phyloP scores from a whole-genome alignment of 2,797 vertebrate genomes.

The Sardinella longiceps region DNA sequence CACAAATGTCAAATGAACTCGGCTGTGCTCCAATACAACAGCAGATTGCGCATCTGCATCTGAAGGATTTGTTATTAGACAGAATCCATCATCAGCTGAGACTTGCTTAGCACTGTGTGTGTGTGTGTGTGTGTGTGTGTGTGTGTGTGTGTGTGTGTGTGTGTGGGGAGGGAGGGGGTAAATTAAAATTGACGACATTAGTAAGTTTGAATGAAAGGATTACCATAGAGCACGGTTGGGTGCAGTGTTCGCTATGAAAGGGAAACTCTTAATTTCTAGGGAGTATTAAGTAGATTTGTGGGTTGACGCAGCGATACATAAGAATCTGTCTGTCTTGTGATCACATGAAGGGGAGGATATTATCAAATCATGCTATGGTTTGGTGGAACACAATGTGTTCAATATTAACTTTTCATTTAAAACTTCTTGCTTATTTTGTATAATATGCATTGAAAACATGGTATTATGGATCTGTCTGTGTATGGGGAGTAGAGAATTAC shows the following conservation, averaged over 20 bases:
- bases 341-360: not conserved
- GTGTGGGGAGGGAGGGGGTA: no score
- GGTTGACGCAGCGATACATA: not conserved
- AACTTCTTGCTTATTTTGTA: not conserved
- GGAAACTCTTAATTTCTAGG: not conserved
- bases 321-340: not conserved
- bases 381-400: not conserved
- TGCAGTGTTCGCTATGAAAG: not conserved
- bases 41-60: constrained; percentile 3
- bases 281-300: not conserved
- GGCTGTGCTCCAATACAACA: not conserved
- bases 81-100: constrained; percentile 12
- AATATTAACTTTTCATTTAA: not conserved
- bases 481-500: not conserved
- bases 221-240: not conserved
- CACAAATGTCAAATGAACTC: constrained; percentile 4
- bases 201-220: constrained; percentile 13
- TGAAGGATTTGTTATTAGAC: constrained; percentile 17
- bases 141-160: no score
- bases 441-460: not conserved
- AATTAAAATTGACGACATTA: constrained; percentile 1
- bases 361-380: not conserved
- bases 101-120: constrained; percentile 12
- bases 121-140: no score
- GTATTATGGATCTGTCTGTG: not conserved